These are phyloP conservation scores for Lingula anatina DNA, from an alignment of 2,888 invertebrate species.

Conservation along the genomic window DNA sequence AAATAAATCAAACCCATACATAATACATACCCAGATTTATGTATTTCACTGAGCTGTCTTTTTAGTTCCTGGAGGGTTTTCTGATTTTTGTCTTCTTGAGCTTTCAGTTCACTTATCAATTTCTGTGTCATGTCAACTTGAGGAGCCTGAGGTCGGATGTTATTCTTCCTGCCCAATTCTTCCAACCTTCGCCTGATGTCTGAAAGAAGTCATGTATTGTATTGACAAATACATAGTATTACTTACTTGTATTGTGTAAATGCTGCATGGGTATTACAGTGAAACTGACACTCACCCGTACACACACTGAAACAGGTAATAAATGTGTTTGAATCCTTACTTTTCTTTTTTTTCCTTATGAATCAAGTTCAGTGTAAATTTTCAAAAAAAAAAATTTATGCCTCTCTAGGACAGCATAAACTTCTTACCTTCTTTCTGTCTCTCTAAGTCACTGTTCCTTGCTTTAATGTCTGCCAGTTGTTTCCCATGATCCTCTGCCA, in stretches of 20 bases:
- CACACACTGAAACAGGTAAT: no score
- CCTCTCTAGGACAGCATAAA: not conserved
- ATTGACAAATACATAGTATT: not conserved
- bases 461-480: conserved; percentile 33
- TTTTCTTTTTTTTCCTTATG: no score
- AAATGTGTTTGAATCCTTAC: no score
- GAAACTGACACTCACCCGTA: no score
- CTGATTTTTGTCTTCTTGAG: conserved; percentile 35
- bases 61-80: conserved; percentile 30
- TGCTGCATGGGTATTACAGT: no score
- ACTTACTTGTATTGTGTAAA: no score
- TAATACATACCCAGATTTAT: no score
- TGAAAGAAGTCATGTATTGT: conserved; percentile 9
- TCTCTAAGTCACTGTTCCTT: conserved; percentile 32
- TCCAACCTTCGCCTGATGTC: conserved; percentile 33
- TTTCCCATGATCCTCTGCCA: conserved; percentile 36
- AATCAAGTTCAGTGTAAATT: no score
- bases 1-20: no score
- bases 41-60: conserved; percentile 23
- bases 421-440: conserved; percentile 34
- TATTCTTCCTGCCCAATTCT: conserved; percentile 22
- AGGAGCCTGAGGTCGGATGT: conserved; percentile 11
- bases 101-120: conserved; percentile 28
- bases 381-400: no score
- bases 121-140: conserved; percentile 22